phyloP scores from a whole-genome alignment of 2,113 vertebrate genomes.

The Tachycineta bicolor region DNA sequence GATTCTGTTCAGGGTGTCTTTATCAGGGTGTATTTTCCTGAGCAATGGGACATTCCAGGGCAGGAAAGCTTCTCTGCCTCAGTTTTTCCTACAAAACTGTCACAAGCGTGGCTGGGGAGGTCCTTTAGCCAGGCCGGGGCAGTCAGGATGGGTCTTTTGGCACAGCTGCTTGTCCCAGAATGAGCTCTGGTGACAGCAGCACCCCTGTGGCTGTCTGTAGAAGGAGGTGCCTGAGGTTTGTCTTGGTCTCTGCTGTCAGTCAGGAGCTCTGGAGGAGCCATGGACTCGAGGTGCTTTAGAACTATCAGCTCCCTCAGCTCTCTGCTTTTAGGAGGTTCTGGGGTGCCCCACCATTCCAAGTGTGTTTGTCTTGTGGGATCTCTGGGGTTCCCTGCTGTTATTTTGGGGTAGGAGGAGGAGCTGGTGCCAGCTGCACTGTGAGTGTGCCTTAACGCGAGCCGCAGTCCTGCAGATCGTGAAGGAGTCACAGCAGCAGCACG shows the following conservation, averaged over 20 bases:
- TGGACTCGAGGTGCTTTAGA: neutral
- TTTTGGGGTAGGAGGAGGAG: neutral
- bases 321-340: neutral
- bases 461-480: conserved; percentile 96
- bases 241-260: neutral
- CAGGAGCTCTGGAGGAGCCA: neutral
- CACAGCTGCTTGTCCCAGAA: neutral
- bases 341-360: neutral
- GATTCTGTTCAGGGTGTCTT: neutral
- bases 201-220: rapidly evolving
- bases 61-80: neutral
- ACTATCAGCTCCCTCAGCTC: neutral
- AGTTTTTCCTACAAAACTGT: neutral
- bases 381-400: neutral
- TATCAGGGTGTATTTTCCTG: neutral
- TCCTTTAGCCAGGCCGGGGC: neutral
- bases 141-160: neutral
- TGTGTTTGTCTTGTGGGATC: neutral
- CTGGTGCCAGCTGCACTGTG: neutral
- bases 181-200: neutral
- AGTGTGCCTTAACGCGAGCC: conserved; percentile 72
- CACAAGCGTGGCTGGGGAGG: rapidly evolving
- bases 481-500: conserved; percentile 98
- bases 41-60: rapidly evolving
- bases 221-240: neutral